Evolutionary conservation across 1,140 invertebrate species (phyloP).

Genomic region (Holotrichia oblita): DNA sequence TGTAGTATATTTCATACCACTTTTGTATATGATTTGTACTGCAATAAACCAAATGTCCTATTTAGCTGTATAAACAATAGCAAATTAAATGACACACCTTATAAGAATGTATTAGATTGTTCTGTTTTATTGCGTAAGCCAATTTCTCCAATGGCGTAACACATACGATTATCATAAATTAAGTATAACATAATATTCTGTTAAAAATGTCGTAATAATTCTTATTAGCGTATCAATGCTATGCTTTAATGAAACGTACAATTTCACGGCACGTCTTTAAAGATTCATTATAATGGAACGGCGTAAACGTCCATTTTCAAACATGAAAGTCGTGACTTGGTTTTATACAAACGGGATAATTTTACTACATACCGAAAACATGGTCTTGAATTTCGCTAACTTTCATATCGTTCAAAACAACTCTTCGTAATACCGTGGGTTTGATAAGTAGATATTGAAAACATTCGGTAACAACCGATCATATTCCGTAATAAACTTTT

Average conservation of each 20-base stretch:
- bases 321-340: neutral
- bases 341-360: neutral
- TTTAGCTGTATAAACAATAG: neutral
- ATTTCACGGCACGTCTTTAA: neutral
- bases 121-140: neutral
- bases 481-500: too few species aligned
- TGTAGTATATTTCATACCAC: too few species aligned
- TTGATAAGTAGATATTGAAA: too few species aligned
- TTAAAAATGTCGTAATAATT: neutral
- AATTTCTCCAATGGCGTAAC: neutral
- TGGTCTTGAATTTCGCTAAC: too few species aligned
- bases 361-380: too few species aligned
- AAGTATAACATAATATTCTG: neutral
- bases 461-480: too few species aligned
- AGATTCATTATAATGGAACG: neutral
- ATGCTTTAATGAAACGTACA: neutral
- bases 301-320: neutral
- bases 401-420: too few species aligned
- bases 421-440: too few species aligned
- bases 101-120: neutral
- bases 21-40: neutral
- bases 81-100: constrained; percentile 4
- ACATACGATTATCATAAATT: neutral
- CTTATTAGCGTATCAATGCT: neutral
- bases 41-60: neutral